phyloP scores from a whole-genome alignment of 2,797 vertebrate species.

The Arnoldichthys spilopterus region DNA sequence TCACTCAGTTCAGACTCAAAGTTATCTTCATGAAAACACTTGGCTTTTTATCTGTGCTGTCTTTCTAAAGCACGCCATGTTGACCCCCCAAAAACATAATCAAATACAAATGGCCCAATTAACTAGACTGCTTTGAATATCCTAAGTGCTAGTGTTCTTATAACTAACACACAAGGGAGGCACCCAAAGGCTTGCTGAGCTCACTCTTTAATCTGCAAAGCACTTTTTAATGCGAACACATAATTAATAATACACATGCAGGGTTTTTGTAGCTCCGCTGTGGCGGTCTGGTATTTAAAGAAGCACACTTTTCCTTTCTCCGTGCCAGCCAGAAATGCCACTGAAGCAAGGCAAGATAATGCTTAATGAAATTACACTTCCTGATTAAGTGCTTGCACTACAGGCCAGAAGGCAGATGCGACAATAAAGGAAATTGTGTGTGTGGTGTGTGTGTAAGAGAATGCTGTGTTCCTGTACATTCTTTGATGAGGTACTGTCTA shows the following conservation, averaged over 20 bases:
- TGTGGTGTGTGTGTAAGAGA: too few species aligned
- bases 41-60: background rate
- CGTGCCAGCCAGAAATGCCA: conserved; percentile 1
- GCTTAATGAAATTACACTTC: background rate
- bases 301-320: background rate
- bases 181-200: background rate
- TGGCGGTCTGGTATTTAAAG: conserved; percentile 10
- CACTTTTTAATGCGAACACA: conserved; percentile 24
- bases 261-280: background rate
- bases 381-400: background rate
- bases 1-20: background rate
- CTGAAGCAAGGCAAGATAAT: background rate
- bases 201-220: conserved; percentile 33
- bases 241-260: conserved; percentile 33
- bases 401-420: background rate
- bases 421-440: background rate
- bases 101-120: conserved; percentile 18
- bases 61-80: background rate
- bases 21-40: background rate
- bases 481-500: too few species aligned
- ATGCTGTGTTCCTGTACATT: too few species aligned
- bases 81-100: conserved; percentile 31
- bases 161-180: conserved; percentile 14
- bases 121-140: conserved; percentile 20
- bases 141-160: conserved; percentile 21